A percentile compares a stretch with the other conserved stretches of the same genome.
phyloP scores from a whole-genome alignment of 2,113 vertebrate genomes.

The Protobothrops mucrosquamatus region DNA sequence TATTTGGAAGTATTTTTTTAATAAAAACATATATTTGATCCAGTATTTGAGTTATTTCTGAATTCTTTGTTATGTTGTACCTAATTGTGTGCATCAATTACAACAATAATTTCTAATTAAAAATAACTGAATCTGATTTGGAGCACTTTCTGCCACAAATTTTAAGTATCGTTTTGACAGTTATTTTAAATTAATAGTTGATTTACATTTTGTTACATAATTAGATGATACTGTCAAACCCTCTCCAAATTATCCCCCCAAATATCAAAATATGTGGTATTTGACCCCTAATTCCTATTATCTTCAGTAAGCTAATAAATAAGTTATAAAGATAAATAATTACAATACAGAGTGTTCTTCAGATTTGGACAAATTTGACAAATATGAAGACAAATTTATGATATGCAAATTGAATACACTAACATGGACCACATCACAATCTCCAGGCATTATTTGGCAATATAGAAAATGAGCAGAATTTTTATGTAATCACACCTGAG shows the following conservation, averaged over 20 bases:
- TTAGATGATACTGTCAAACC: neutral
- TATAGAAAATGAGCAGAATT: neutral
- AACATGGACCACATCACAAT: neutral
- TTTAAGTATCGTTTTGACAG: neutral
- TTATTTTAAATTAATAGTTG: neutral
- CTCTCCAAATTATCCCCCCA: neutral
- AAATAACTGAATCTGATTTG: neutral
- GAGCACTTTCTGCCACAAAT: neutral
- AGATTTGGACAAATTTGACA: neutral
- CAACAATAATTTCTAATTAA: neutral
- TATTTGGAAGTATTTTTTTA: slow-evolving; percentile 38
- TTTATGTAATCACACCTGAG: neutral
- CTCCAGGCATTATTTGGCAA: neutral
- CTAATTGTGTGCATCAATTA: neutral
- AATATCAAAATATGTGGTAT: neutral
- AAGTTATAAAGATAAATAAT: neutral
- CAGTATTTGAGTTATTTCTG: neutral
- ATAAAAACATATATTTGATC: slow-evolving; percentile 42
- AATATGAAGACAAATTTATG: neutral
- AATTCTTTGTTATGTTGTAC: neutral
- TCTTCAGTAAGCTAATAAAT: neutral
- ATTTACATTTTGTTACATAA: neutral
- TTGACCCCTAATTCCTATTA: neutral
- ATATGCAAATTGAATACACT: neutral
- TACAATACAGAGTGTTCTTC: neutral